Percentiles rank a stretch among this genome's conserved stretches.
These are phyloP conservation scores for Peromyscus attwateri DNA, from an alignment of 2,797 vertebrate species.

Conservation along the genomic window DNA sequence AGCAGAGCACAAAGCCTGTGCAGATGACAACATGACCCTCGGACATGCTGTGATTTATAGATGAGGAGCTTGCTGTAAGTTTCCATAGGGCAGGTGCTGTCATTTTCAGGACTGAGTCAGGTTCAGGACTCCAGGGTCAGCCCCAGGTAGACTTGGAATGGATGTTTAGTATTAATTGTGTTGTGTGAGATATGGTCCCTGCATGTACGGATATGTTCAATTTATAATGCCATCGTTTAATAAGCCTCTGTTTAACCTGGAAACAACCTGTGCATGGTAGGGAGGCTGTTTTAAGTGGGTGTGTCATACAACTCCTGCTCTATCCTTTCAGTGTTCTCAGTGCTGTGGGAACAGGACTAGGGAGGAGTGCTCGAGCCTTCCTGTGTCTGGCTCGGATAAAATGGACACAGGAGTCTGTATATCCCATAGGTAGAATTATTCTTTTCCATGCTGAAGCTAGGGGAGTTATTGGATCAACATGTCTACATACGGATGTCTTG, in stretches of 20 bases:
- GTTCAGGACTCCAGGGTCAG: fast-evolving
- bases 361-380: neutral
- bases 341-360: neutral
- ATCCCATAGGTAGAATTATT: conserved; percentile 32
- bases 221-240: neutral
- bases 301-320: conserved; percentile 38
- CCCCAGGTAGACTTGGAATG: neutral
- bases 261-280: conserved; percentile 33
- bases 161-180: no score
- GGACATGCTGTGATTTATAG: neutral
- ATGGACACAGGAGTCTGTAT: neutral
- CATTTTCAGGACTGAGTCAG: fast-evolving
- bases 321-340: conserved; percentile 39
- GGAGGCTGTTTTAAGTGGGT: conserved; percentile 15
- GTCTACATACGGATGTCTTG: neutral
- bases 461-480: neutral
- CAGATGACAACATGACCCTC: neutral
- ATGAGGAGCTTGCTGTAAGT: neutral
- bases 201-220: neutral
- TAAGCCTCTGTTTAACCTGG: neutral
- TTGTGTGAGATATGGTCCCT: neutral
- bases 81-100: fast-evolving
- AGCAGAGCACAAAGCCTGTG: neutral
- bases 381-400: neutral
- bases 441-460: conserved; percentile 37